Evolutionary conservation across 2,113 vertebrate genomes (phyloP).

Genomic region (Cygnus buccinator): DNA sequence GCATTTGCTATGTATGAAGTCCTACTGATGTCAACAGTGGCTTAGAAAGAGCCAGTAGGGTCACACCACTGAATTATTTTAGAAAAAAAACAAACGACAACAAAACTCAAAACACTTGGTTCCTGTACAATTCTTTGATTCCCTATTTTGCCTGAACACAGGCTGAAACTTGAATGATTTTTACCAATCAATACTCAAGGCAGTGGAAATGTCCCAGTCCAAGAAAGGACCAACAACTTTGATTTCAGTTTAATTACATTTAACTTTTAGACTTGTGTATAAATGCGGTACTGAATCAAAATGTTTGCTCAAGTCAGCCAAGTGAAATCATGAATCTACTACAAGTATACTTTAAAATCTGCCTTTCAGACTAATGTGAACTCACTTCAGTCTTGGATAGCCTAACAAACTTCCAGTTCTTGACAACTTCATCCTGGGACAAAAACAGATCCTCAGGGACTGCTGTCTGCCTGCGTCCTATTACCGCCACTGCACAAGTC

Average conservation of each 20-base stretch:
- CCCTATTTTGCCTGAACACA: not conserved
- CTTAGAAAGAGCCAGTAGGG: not conserved
- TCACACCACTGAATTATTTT: not conserved
- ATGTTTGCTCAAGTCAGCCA: not conserved
- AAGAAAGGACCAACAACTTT: not conserved
- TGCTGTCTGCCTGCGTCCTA: not conserved
- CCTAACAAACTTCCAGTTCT: not conserved
- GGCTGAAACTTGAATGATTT: not conserved
- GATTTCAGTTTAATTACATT: not conserved
- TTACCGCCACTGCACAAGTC: not conserved
- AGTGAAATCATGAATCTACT: not conserved
- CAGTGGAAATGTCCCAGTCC: not conserved
- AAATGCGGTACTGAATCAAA: not conserved
- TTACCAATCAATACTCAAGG: not conserved
- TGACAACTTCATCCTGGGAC: not conserved
- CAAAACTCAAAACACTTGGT: not conserved
- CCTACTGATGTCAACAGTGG: not conserved
- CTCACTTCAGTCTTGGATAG: not conserved
- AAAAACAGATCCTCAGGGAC: not conserved
- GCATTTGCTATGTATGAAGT: not conserved
- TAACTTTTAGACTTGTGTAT: not conserved
- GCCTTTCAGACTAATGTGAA: not conserved
- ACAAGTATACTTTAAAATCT: not conserved
- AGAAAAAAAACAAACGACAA: not conserved
- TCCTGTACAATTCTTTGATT: not conserved